Base-by-base conservation (phyloP, 2,113 vertebrate species). In the Tetrao urogallus region DNA sequence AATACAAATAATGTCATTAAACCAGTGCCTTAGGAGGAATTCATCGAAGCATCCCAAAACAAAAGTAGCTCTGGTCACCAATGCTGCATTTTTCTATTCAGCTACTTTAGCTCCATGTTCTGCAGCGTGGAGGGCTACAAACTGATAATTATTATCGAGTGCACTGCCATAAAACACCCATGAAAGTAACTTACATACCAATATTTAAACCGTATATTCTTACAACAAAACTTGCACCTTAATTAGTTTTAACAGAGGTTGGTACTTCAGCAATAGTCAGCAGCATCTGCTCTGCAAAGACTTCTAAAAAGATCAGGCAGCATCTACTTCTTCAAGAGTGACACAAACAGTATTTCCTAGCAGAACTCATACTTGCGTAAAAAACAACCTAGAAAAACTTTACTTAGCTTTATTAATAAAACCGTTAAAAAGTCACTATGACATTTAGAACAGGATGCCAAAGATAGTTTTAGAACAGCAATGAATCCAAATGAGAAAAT, bases 331-430 rank as follows among this genome's bases (percentile, higher is more conserved):
- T 42, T 57, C 57, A n/a, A n/a, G 9, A 82, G 14, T 17, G 71
- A 22, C 18, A 18, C 18, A 45, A 65, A n/a, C 4, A 54, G 13
- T 21, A 69, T 76, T 43, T 38, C 38, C 19, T 73, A 87, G 64
- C 3, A 64, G 13, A 80, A 83, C 5, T n/a, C 48, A 54, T 11
- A n/a, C 10, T 34, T 65, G 16, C 64, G 78, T 45, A 30, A 64
- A 75, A n/a, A 61, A 58, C 27, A 77, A 42, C 9, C 13, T 32
- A 72, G 47, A 18, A 65, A 86, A 83, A 13, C 10, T 91, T 85
- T 25, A 57, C 28, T 75, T 75, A 78, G 20, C 90, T 96, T 96
- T 95, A 94, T 95, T 95, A 84, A 69, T 47, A 80, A 93, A 92
- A 70, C 10, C 32, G n/a, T 78, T 80, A 65, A 89, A 69, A 92